phyloP scores from a whole-genome alignment of 2,113 vertebrate species.

The Eretmochelys imbricata region DNA sequence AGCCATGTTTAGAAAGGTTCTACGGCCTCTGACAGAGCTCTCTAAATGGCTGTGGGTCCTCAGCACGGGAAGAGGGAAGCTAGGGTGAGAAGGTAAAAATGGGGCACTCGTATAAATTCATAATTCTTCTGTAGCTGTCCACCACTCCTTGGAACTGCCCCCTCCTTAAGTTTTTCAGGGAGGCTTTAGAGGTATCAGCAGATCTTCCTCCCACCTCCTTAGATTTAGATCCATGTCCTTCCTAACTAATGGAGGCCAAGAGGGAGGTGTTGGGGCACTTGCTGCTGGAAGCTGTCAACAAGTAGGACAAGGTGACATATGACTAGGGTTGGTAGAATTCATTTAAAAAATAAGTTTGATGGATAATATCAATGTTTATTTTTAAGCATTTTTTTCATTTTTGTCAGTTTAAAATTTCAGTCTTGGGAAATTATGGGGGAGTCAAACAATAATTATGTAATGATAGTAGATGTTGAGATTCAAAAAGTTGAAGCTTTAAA shows the following conservation, averaged over 20 bases:
- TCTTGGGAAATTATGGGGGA: no score
- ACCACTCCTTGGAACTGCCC: background rate
- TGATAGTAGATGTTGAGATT: no score
- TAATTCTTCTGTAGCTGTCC: background rate
- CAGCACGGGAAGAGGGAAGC: background rate
- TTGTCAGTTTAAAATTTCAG: background rate
- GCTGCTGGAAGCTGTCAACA: background rate
- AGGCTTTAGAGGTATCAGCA: background rate
- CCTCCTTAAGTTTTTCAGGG: background rate
- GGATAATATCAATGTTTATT: background rate
- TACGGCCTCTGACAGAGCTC: background rate
- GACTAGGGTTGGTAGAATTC: background rate
- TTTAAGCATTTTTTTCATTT: background rate
- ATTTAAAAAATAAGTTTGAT: background rate
- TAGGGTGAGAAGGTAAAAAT: background rate
- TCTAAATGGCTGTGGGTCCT: background rate
- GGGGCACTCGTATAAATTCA: background rate
- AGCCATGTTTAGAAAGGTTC: background rate
- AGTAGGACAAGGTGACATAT: background rate
- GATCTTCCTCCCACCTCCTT: background rate
- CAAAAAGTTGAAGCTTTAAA: no score
- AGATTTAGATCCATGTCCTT: background rate
- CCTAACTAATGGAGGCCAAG: background rate
- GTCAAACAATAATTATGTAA: background rate
- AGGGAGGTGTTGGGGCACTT: background rate